These are phyloP conservation scores for Regulus satrapa DNA, from an alignment of 2,113 vertebrate species.

Conservation along the genomic window DNA sequence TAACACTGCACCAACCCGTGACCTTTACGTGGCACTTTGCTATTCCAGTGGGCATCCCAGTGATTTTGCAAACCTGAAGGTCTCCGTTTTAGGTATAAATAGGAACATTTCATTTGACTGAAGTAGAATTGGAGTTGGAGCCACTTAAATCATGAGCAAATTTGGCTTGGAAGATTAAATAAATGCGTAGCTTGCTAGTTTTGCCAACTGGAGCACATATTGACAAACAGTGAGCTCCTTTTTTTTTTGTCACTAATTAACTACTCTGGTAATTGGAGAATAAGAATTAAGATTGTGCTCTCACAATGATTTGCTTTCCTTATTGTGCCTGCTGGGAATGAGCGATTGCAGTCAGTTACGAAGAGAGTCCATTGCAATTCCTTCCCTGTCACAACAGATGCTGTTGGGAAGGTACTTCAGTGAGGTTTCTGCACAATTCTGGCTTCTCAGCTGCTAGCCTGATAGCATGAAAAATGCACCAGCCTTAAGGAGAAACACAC, in stretches of 20 bases:
- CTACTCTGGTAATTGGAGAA: slow-evolving; percentile 44
- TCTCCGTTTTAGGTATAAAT: neutral
- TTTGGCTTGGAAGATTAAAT: slow-evolving; percentile 39
- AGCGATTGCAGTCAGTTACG: slow-evolving; percentile 20
- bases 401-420: neutral
- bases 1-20: neutral
- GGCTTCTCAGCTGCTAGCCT: neutral
- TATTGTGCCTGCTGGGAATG: slow-evolving; percentile 51
- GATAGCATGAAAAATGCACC: neutral
- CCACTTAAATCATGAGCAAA: slow-evolving; percentile 29
- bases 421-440: neutral
- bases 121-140: neutral
- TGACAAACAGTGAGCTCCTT: slow-evolving; percentile 55
- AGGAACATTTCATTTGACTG: neutral
- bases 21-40: neutral
- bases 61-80: neutral
- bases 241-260: slow-evolving; percentile 45
- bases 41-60: neutral
- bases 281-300: slow-evolving; percentile 46
- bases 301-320: slow-evolving; percentile 25
- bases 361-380: slow-evolving; percentile 5
- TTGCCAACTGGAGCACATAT: slow-evolving; percentile 59
- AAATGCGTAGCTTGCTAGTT: slow-evolving; percentile 44
- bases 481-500: neutral
- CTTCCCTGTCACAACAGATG: slow-evolving; percentile 3